A percentile compares a stretch with the other conserved stretches of the same genome.
These are phyloP conservation scores for Struthidea cinerea DNA, from an alignment of 2,113 vertebrate species.

Conservation along the genomic window DNA sequence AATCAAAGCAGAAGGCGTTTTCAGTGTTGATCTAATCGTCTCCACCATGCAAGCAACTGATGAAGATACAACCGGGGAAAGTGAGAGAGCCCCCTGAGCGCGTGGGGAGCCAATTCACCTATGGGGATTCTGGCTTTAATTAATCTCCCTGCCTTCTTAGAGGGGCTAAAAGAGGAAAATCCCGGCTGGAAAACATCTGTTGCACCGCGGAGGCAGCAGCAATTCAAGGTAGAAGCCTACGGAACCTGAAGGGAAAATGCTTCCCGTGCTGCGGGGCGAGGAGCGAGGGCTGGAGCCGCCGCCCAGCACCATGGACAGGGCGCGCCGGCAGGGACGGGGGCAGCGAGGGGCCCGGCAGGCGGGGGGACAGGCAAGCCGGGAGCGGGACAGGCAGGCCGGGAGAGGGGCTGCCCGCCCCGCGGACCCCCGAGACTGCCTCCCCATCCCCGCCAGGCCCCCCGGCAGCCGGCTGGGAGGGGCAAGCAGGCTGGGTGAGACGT, in stretches of 20 bases:
- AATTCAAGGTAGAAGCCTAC: not conserved
- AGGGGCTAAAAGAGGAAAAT: conserved; percentile 23
- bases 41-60: not conserved
- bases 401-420: not conserved
- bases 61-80: not conserved
- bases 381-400: no score
- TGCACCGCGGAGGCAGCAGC: not conserved
- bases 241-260: not conserved
- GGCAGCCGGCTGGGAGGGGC: not conserved
- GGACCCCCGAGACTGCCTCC: not conserved
- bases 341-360: not conserved
- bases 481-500: not conserved
- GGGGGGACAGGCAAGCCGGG: rapidly evolving
- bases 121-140: not conserved
- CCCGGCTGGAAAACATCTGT: conserved; percentile 17
- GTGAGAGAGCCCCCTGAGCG: not conserved
- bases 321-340: not conserved
- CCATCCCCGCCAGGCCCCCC: not conserved
- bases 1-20: not conserved
- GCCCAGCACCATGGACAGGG: conserved; percentile 68
- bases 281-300: not conserved
- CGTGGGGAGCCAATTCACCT: not conserved
- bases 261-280: not conserved
- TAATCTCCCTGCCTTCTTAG: conserved; percentile 39
- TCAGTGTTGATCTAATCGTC: not conserved